Evolutionary conservation across 1,140 invertebrate species (phyloP).

Genomic region (Coenobita brevimanus): DNA sequence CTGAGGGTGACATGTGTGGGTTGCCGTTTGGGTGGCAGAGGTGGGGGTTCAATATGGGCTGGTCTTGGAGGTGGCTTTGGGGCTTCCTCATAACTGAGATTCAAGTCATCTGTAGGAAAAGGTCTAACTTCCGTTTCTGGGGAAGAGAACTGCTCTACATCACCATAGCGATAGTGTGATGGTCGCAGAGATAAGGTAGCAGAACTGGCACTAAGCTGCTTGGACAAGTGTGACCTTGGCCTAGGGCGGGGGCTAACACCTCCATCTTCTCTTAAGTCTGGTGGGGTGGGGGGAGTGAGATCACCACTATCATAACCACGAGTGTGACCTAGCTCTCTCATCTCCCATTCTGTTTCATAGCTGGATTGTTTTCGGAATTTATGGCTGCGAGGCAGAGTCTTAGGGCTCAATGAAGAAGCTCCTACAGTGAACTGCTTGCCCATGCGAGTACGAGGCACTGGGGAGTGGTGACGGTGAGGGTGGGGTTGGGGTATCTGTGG

Average conservation of each 20-base stretch:
- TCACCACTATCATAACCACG: constrained; percentile 46
- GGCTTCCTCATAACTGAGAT: constrained; percentile 66
- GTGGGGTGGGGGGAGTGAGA: constrained; percentile 57
- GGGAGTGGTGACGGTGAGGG: constrained; percentile 29
- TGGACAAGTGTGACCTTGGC: constrained; percentile 62
- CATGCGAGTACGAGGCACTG: constrained; percentile 48
- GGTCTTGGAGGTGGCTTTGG: constrained; percentile 68
- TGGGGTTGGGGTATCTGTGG: constrained; percentile 43
- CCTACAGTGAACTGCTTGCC: constrained; percentile 54
- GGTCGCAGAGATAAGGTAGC: constrained; percentile 65
- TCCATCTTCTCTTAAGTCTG: constrained; percentile 46
- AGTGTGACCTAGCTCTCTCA: constrained; percentile 33
- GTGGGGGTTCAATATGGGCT: constrained; percentile 68
- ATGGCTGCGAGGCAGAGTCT: constrained; percentile 68
- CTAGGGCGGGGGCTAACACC: constrained; percentile 66
- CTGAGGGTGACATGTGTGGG: constrained; percentile 64
- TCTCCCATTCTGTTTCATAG: constrained; percentile 66
- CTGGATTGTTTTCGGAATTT: constrained; percentile 65
- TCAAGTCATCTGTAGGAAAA: constrained; percentile 62
- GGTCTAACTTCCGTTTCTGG: constrained; percentile 65
- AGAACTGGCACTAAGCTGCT: constrained; percentile 65
- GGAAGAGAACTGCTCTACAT: constrained; percentile 63
- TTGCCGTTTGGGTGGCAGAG: constrained; percentile 67
- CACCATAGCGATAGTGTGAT: constrained; percentile 45
- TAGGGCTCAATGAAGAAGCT: constrained; percentile 57